These are phyloP conservation scores for Sigmodon hispidus DNA, from an alignment of 2,113 vertebrate species.

Conservation along the genomic window DNA sequence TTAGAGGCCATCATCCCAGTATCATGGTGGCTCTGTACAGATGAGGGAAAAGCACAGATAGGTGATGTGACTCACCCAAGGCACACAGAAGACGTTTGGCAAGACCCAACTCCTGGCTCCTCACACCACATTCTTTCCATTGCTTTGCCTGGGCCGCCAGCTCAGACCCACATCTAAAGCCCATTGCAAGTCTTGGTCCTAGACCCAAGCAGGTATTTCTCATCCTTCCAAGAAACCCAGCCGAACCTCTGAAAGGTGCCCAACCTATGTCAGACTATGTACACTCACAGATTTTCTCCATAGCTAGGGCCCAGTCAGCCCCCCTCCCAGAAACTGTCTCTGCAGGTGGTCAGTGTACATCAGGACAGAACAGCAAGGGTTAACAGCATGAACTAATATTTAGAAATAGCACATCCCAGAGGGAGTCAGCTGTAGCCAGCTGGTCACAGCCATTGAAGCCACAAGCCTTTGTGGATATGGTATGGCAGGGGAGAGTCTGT, in stretches of 20 bases:
- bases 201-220: constrained; percentile 16
- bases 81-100: constrained; percentile 51
- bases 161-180: background rate
- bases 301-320: background rate
- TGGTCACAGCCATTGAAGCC: constrained; percentile 56
- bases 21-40: background rate
- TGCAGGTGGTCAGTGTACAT: background rate
- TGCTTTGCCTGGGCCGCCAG: constrained; percentile 42
- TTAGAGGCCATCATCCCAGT: background rate
- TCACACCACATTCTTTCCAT: constrained; percentile 59
- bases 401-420: constrained; percentile 70
- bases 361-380: background rate
- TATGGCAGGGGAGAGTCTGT: background rate
- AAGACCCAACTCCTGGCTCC: constrained; percentile 24
- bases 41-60: background rate
- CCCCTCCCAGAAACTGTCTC: background rate
- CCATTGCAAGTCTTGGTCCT: background rate
- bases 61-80: background rate
- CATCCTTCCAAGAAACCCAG: background rate
- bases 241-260: background rate
- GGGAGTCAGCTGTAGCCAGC: constrained; percentile 73
- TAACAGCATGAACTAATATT: constrained; percentile 73
- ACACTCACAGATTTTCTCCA: background rate
- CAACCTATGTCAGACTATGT: background rate
- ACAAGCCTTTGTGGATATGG: constrained; percentile 20